Base-by-base conservation (phyloP, 2,113 vertebrate species). In the Crotalus tigris region DNA sequence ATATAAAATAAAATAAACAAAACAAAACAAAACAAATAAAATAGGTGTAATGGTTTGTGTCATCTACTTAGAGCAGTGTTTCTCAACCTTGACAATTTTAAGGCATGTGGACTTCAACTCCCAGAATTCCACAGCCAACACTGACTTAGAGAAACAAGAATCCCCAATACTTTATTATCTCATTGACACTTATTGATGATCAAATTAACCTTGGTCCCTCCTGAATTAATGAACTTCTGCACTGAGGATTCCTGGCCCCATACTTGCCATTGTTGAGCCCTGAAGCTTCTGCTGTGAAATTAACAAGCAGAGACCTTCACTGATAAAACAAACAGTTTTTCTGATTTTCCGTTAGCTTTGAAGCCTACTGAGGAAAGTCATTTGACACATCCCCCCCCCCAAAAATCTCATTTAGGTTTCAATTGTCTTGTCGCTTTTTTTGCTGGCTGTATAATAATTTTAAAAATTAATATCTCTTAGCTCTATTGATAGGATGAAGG, bases 251-350 rank as follows among this genome's bases (percentile, higher is more conserved):
- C 81, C 49, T 86, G 57, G 39, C 54, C 49, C 89, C 46, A 10
- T 29, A 9, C 49, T 90, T 90, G 46, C 92, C 57, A 90, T 93
- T 93, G 89, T 90, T 26, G 9, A 90, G 92, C 92, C 92, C 92
- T 4, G 55, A 90, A 93, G 92, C 89, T 39, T 90, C 87, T 61
- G 46, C 57, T 93, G 88, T 69, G 92, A 87, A 93, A 93, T 93
- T 93, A 93, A 93, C 89, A 90, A 92, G 64, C 64, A 49, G 81
- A 93, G 81, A 86, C 61, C 49, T 90, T 87, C 86, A 87, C 90
- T 90, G 92, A 93, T 90, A 46, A 64, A 93, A 89, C 58, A 57
- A 87, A 90, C 86, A 54, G 89, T 90, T 93, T 87, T 53, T 21
- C 75, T 0, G 6, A 81, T 81, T 90, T 90, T 93, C 75, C 39